These are phyloP conservation scores for Microctenopoma lineatum DNA, from an alignment of 2,797 vertebrate species.

Conservation along the genomic window DNA sequence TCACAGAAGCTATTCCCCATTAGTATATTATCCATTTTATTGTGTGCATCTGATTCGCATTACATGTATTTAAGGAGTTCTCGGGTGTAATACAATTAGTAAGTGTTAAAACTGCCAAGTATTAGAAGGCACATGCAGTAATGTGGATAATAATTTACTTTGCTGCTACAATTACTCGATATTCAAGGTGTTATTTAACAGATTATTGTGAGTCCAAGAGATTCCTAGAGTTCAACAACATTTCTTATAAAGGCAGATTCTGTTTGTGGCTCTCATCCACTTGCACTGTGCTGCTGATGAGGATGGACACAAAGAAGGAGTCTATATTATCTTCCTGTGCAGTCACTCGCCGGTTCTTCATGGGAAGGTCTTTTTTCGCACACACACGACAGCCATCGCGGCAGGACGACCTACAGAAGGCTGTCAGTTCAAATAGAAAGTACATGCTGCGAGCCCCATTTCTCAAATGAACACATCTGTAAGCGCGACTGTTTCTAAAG, in stretches of 20 bases:
- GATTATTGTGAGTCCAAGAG: too few relatives aligned
- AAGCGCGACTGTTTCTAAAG: conserved; percentile 40
- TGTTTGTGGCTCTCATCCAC: too few relatives aligned
- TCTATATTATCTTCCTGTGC: conserved; percentile 9
- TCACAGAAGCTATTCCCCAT: conserved; percentile 10
- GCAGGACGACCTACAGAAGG: conserved; percentile 22
- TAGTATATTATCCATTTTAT: neutral
- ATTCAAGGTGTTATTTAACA: too few relatives aligned
- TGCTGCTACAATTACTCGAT: too few relatives aligned
- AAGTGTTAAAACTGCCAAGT: too few relatives aligned
- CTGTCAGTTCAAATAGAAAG: conserved; percentile 56
- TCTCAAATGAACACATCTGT: conserved; percentile 60
- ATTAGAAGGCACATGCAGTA: too few relatives aligned
- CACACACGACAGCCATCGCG: conserved; percentile 4
- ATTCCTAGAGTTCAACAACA: too few relatives aligned
- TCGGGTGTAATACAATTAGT: too few relatives aligned
- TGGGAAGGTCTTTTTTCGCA: neutral
- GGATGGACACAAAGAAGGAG: neutral
- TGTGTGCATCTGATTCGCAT: too few relatives aligned
- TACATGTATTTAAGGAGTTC: too few relatives aligned
- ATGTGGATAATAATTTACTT: too few relatives aligned
- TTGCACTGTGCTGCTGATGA: neutral
- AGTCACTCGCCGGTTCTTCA: conserved; percentile 23
- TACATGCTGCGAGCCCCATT: conserved; percentile 37
- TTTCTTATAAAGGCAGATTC: too few relatives aligned